These are phyloP conservation scores for Cephus pygmeus DNA, from an alignment of 2,888 invertebrate genomes.

Conservation along the genomic window DNA sequence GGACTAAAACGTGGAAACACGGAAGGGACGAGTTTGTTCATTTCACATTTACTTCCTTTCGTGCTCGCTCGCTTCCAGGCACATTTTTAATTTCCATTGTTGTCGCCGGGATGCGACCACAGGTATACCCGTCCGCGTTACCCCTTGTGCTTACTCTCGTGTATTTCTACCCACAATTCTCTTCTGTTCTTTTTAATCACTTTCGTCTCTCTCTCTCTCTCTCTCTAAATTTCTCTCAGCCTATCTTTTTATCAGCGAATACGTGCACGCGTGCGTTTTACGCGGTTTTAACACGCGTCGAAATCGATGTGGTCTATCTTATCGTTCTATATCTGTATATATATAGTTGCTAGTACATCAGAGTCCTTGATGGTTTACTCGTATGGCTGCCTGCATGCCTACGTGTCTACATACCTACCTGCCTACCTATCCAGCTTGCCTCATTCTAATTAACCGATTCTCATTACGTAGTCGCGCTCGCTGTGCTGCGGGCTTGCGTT, in stretches of 20 bases:
- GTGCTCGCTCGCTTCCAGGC: slow-evolving; percentile 42
- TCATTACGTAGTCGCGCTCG: slow-evolving; percentile 57
- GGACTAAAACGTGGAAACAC: slow-evolving; percentile 28
- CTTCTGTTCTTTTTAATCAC: slow-evolving; percentile 23
- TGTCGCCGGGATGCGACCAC: slow-evolving; percentile 25
- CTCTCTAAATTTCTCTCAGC: neutral
- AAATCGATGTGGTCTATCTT: neutral
- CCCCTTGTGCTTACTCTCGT: neutral
- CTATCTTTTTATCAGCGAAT: slow-evolving; percentile 6
- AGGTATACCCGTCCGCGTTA: neutral
- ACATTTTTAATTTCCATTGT: slow-evolving; percentile 55
- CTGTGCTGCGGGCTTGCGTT: slow-evolving; percentile 43
- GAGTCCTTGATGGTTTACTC: neutral
- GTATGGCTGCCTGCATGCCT: neutral
- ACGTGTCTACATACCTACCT: neutral
- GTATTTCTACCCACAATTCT: slow-evolving; percentile 5
- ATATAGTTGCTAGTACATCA: neutral
- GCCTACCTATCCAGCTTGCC: slow-evolving; percentile 21
- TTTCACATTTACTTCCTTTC: slow-evolving; percentile 47
- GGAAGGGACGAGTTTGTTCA: slow-evolving; percentile 36
- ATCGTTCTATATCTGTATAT: neutral
- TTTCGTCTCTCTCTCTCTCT: slow-evolving; percentile 19
- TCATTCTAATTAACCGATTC: slow-evolving; percentile 62
- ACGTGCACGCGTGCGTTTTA: slow-evolving; percentile 7
- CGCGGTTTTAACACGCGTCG: neutral